Evolutionary conservation across 2,888 invertebrate genomes (phyloP), one percentile per base, ranked within the genome.

Genomic region (Mimas tiliae): DNA sequence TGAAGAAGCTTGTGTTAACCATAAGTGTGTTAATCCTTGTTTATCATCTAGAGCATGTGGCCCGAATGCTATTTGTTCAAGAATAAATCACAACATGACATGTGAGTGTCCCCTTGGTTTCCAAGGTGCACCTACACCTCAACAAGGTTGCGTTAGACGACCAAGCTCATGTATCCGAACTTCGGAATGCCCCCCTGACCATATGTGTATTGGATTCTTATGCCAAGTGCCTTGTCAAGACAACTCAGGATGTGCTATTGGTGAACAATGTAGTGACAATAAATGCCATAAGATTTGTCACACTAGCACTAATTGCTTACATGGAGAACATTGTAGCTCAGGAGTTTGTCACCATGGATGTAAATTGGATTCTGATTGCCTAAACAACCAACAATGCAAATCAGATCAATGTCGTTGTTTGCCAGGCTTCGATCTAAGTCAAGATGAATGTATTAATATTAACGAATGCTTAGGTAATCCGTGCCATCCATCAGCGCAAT

Each of bases 91-190:
- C 80, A 94, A 94, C 58, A 96, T 96, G 0, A 94, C 95, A 64
- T 98, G 98, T 83, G 95, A 95, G 70, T 98, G 98, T 79, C 98
- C 98, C 0, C 93, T 95, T 64, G 97, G 97, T 45, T 98, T 98
- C 82, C 96, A 97, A 85, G 97, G 97, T 0, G 97, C 97, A 80
- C 98, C 98, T 16, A 96, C 96, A 16, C 96, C 98, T 0, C 96
- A 98, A 83, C 97, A 98, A 88, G 98, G 98, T 6, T 98, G 98
- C 82, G 96, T 98, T 7, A 94, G 98, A 73, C 96, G 97, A 66
- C 96, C 97, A n/a, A 94, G 94, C 51, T 83, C 94, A 19, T 98
- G 98, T 76, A 89, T 91, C 48, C 94, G 94, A 68, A 94, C 95
- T 48, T 94, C 94, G 63, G 96, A 97, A 74, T 98, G 98, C 80